Evolutionary conservation across 2,113 vertebrate species (phyloP).

Genomic region (Mixornis gularis): DNA sequence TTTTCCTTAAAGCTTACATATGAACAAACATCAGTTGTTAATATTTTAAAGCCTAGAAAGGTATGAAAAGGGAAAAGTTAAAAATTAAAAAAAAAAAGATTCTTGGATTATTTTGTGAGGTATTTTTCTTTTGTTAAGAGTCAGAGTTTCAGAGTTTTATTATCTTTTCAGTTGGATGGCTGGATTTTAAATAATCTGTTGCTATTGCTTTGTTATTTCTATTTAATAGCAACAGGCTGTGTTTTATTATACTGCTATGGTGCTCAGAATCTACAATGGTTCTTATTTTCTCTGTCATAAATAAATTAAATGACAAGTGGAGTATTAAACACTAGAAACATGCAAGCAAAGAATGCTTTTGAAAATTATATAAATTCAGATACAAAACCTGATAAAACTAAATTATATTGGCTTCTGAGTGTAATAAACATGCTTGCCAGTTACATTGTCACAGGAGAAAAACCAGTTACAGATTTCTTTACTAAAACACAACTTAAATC

Average conservation of each 20-base stretch:
- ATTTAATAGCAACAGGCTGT: constrained; percentile 33
- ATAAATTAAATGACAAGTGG: constrained; percentile 26
- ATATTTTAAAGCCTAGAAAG: constrained; percentile 34
- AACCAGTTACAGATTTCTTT: not conserved
- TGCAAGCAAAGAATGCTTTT: constrained; percentile 27
- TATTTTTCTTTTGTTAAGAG: not conserved
- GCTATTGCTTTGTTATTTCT: constrained; percentile 47
- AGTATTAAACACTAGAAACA: constrained; percentile 25
- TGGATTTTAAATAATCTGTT: constrained; percentile 48
- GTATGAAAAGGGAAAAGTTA: constrained; percentile 10
- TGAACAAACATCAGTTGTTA: constrained; percentile 21
- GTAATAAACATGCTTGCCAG: not conserved
- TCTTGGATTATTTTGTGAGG: not conserved
- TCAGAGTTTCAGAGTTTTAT: constrained; percentile 9
- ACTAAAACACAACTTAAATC: not conserved
- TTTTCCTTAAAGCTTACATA: constrained; percentile 58
- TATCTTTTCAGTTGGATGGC: constrained; percentile 38
- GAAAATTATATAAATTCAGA: constrained; percentile 4
- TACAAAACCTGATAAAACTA: not conserved
- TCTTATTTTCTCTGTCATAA: constrained; percentile 15
- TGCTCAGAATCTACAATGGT: not conserved
- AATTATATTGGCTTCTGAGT: constrained; percentile 15
- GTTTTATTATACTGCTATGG: constrained; percentile 19
- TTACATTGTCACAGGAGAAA: not conserved
- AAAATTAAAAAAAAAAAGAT: not conserved